phyloP scores from a whole-genome alignment of 2,113 vertebrate genomes.

The Podarcis raffonei region DNA sequence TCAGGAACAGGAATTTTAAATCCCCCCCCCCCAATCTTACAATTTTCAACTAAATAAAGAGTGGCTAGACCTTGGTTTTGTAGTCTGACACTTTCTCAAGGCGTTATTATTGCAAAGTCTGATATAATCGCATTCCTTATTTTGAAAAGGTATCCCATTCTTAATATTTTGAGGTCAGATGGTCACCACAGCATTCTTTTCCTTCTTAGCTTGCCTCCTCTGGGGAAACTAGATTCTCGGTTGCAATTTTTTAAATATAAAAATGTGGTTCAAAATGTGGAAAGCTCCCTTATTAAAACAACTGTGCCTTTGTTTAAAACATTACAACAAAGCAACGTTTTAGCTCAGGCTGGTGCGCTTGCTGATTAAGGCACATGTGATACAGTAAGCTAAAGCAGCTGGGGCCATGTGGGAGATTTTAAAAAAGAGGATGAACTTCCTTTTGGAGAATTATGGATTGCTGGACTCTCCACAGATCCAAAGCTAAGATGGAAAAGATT shows the following conservation, averaged over 20 bases:
- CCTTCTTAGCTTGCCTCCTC: background rate
- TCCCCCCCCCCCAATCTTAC: too few species aligned
- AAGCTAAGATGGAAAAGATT: background rate
- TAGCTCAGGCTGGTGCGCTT: background rate
- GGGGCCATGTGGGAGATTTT: background rate
- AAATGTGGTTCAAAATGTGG: background rate
- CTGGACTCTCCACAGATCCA: background rate
- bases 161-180: background rate
- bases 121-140: background rate
- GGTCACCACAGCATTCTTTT: background rate
- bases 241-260: background rate
- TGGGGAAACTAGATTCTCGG: background rate
- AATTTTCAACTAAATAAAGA: background rate
- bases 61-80: background rate
- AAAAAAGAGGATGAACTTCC: background rate
- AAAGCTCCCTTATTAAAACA: background rate
- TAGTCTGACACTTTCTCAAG: background rate
- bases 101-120: background rate
- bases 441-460: background rate
- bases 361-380: background rate
- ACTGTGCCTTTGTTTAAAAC: conserved; percentile 8
- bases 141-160: background rate
- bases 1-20: background rate
- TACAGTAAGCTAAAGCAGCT: background rate
- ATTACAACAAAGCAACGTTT: conserved; percentile 4